phyloP scores from a whole-genome alignment of 1,140 invertebrate species.

The Psilanteris sp. region DNA sequence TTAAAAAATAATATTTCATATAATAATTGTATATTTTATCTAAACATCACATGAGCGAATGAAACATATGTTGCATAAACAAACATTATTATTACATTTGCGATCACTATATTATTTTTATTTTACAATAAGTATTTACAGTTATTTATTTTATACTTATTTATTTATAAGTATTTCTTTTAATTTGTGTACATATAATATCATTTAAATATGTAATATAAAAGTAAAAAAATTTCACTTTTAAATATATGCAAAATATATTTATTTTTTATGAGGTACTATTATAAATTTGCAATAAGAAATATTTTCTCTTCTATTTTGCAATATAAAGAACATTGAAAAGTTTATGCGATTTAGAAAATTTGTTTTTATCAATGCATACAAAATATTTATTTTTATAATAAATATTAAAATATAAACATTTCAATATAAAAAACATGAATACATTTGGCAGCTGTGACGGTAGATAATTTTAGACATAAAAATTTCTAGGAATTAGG shows the following conservation, averaged over 20 bases:
- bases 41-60: constrained; percentile 59
- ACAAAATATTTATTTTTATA: too few relatives aligned
- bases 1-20: constrained; percentile 2
- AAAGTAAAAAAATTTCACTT: constrained; percentile 42
- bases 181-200: constrained; percentile 21
- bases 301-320: neutral
- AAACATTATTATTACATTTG: constrained; percentile 52
- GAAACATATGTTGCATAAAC: constrained; percentile 48
- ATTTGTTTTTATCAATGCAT: too few relatives aligned
- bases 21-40: constrained; percentile 44
- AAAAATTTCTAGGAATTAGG: too few relatives aligned
- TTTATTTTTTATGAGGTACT: constrained; percentile 1
- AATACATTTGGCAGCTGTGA: constrained; percentile 20
- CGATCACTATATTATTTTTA: constrained; percentile 35
- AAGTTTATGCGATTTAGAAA: constrained; percentile 5
- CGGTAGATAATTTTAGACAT: constrained; percentile 5
- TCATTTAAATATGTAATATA: constrained; percentile 20
- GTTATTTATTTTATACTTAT: too few relatives aligned
- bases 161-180: constrained; percentile 45
- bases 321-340: neutral
- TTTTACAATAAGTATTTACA: constrained; percentile 54
- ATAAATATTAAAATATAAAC: constrained; percentile 40
- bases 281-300: constrained; percentile 1
- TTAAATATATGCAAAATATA: constrained; percentile 1
- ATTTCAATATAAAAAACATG: constrained; percentile 13